Conservation (phyloP, 1,140 invertebrate species). For the Homarus americanus region DNA sequence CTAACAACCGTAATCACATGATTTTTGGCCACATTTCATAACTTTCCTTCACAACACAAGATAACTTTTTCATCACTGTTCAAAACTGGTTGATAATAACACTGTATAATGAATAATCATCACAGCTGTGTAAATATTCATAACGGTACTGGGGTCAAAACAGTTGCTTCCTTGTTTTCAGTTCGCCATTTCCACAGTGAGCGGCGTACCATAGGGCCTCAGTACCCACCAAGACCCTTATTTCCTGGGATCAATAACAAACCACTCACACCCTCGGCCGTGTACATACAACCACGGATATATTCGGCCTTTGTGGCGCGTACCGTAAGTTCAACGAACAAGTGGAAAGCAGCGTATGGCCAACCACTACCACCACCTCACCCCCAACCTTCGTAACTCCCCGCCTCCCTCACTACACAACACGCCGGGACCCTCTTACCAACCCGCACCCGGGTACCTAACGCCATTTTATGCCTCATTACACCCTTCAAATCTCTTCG, state of each 20-base stretch:
- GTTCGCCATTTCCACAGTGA: not conserved
- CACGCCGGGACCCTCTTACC: not conserved
- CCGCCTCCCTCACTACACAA: not conserved
- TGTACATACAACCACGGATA: too few species aligned
- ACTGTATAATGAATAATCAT: not conserved
- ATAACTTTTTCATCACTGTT: not conserved
- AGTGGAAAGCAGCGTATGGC: not conserved
- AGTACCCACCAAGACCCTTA: too few species aligned
- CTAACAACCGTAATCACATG: too few species aligned
- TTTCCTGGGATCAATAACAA: too few species aligned
- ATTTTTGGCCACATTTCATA: not conserved
- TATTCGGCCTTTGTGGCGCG: too few species aligned
- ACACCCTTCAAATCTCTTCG: not conserved
- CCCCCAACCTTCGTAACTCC: not conserved
- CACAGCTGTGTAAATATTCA: not conserved
- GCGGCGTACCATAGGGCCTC: not conserved
- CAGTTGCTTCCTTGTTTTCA: conserved; percentile 2
- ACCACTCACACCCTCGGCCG: too few species aligned
- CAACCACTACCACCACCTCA: not conserved
- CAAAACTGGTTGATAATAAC: too few species aligned
- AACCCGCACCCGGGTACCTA: not conserved
- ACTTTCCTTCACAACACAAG: not conserved
- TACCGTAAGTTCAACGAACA: not conserved
- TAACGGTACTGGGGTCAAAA: not conserved
- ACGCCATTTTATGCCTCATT: not conserved